Conservation (phyloP, 2,888 invertebrate genomes). For the Dichetophora obliterata region DNA sequence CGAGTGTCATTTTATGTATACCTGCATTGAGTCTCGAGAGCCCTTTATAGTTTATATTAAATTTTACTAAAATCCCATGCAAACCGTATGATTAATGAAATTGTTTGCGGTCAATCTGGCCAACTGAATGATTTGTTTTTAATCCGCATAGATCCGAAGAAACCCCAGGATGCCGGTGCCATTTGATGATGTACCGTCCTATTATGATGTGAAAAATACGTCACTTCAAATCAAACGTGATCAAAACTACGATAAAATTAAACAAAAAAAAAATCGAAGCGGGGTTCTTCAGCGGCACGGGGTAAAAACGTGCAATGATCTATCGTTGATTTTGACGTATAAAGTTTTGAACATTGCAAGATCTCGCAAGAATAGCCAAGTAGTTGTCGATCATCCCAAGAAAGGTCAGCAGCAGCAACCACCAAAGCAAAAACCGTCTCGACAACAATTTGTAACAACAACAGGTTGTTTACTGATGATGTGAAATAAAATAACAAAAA, state of each 20-base stretch:
- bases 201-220: conserved; percentile 26
- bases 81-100: conserved; percentile 32
- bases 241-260: not conserved
- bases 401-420: conserved; percentile 14
- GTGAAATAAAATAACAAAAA: conserved; percentile 43
- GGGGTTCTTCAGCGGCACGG: conserved; percentile 20
- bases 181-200: conserved; percentile 4
- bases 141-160: conserved; percentile 24
- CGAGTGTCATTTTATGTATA: too few species aligned
- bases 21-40: too few species aligned
- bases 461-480: conserved; percentile 56
- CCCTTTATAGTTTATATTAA: not conserved
- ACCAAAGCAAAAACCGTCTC: not conserved
- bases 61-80: conserved; percentile 30
- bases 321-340: conserved; percentile 51
- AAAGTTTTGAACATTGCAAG: conserved; percentile 12
- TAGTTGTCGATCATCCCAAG: not conserved
- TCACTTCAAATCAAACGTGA: not conserved
- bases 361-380: not conserved
- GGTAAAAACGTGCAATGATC: conserved; percentile 44
- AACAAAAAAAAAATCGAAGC: not conserved
- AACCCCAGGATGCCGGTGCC: not conserved
- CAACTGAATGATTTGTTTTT: conserved; percentile 17
- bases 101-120: conserved; percentile 25
- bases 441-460: conserved; percentile 40